phyloP scores from a whole-genome alignment of 2,888 invertebrate genomes.

The Tenthredo amoena region DNA sequence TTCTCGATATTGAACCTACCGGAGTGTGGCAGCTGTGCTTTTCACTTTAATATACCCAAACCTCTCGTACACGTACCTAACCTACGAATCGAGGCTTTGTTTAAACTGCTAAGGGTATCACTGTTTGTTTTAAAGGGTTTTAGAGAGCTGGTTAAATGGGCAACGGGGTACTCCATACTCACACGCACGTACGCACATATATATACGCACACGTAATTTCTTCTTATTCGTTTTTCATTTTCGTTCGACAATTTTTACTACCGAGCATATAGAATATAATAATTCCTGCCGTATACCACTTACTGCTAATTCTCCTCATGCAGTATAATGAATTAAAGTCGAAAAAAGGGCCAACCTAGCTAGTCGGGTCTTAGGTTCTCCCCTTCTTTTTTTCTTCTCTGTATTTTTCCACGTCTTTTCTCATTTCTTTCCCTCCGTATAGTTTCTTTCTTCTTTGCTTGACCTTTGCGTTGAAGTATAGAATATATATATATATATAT shows the following conservation, averaged over 20 bases:
- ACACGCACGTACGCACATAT: not conserved
- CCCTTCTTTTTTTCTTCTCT: not conserved
- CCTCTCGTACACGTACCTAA: constrained; percentile 53
- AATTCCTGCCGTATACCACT: constrained; percentile 1
- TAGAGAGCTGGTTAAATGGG: constrained; percentile 73
- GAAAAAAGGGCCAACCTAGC: not conserved
- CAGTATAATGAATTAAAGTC: not conserved
- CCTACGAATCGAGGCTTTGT: constrained; percentile 63
- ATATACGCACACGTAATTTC: not conserved
- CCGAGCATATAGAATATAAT: not conserved
- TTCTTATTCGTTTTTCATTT: not conserved
- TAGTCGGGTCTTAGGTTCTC: constrained; percentile 9
- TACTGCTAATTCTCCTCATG: constrained; percentile 29
- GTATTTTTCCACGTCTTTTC: not conserved
- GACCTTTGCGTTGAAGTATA: not conserved
- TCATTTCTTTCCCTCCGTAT: not conserved
- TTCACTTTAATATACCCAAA: constrained; percentile 5
- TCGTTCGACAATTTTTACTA: not conserved
- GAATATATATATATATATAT: no score
- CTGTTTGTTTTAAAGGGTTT: constrained; percentile 75
- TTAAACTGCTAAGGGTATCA: constrained; percentile 58
- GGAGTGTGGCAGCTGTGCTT: constrained; percentile 34
- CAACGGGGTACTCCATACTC: constrained; percentile 66
- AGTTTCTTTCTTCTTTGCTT: not conserved
- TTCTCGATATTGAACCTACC: not conserved